These are phyloP conservation scores for Anthopleura xanthogrammica DNA, from an alignment of 92 coral and sea anemone species.

Conservation along the genomic window DNA sequence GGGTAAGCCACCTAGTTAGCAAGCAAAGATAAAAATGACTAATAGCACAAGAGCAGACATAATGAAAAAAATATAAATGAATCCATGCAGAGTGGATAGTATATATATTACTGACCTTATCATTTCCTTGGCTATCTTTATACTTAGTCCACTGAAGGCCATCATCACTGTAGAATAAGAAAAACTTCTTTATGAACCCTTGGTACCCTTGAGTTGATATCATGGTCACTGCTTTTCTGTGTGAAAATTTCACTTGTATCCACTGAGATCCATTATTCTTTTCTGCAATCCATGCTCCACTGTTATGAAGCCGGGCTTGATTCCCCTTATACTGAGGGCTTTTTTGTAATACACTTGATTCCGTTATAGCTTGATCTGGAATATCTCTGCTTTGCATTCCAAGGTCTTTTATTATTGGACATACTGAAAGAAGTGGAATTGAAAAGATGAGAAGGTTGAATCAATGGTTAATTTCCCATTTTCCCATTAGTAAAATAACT, in stretches of 20 bases:
- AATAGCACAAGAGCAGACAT: background rate
- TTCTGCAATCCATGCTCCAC: slow-evolving; percentile 61
- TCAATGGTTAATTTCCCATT: background rate
- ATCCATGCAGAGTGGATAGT: background rate
- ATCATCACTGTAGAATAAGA: slow-evolving; percentile 41
- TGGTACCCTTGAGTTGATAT: slow-evolving; percentile 67
- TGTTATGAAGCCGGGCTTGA: slow-evolving; percentile 48
- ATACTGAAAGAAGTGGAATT: slow-evolving; percentile 3
- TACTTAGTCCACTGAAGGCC: slow-evolving; percentile 49
- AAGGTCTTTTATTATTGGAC: slow-evolving; percentile 28
- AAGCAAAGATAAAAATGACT: background rate
- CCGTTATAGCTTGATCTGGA: slow-evolving; percentile 48
- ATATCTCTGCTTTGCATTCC: slow-evolving; percentile 59
- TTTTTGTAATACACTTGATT: slow-evolving; percentile 35
- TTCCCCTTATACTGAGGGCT: slow-evolving; percentile 37
- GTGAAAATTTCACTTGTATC: slow-evolving; percentile 63
- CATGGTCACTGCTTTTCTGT: slow-evolving; percentile 39
- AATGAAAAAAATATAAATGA: background rate
- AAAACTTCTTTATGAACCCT: slow-evolving; percentile 42
- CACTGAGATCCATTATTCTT: slow-evolving; percentile 37
- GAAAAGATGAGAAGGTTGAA: no score
- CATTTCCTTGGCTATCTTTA: slow-evolving; percentile 36
- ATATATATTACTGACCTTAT: slow-evolving; percentile 41
- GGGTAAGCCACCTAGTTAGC: background rate
- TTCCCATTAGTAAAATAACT: no score